Conservation (phyloP, 92 coral and sea anemone genomes). For the Muricea muricata region DNA sequence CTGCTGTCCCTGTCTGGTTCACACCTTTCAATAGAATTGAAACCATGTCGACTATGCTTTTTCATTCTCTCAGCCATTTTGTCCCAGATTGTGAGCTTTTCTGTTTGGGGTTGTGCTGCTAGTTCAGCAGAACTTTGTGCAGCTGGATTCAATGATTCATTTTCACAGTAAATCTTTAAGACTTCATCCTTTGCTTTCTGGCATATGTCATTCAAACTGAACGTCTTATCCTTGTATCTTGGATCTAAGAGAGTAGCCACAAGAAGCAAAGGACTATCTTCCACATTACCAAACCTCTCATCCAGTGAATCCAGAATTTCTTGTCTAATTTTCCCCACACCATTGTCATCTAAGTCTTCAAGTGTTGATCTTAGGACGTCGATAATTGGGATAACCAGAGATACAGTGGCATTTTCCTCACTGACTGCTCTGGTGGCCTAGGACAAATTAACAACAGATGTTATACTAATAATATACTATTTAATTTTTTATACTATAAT, state of each 20-base stretch:
- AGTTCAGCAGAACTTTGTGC: background rate
- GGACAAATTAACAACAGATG: background rate
- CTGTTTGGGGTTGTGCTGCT: background rate
- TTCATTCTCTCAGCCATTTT: slow-evolving; percentile 9
- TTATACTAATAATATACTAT: too few species aligned
- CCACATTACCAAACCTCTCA: slow-evolving; percentile 15
- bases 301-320: slow-evolving; percentile 3
- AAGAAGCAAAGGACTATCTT: slow-evolving; percentile 13
- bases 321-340: background rate
- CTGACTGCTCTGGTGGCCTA: background rate
- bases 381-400: too few species aligned
- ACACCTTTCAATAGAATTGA: too few species aligned
- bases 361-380: too few species aligned
- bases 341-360: slow-evolving; percentile 9
- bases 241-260: slow-evolving; percentile 16
- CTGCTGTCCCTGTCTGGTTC: background rate
- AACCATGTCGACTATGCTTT: background rate
- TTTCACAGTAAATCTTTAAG: background rate
- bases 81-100: slow-evolving; percentile 1
- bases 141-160: background rate
- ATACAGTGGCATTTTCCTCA: too few species aligned
- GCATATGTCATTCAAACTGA: background rate
- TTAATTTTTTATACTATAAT: too few species aligned
- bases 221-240: slow-evolving; percentile 1
- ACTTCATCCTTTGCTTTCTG: slow-evolving; percentile 23